Evolutionary conservation across 2,113 vertebrate species (phyloP).

Genomic region (Heterotilapia buettikoferi): DNA sequence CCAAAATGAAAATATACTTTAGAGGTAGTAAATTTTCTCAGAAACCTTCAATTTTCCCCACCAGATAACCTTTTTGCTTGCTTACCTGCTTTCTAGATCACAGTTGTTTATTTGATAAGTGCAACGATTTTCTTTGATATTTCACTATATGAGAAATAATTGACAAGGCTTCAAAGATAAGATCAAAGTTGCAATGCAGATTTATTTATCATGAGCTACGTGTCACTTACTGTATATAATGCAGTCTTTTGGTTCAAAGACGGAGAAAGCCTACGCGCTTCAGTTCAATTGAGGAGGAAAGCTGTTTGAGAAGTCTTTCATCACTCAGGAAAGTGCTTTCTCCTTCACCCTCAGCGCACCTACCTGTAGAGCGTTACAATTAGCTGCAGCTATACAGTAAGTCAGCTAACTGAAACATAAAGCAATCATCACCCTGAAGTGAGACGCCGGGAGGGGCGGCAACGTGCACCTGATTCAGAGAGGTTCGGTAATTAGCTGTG

Average conservation of each 20-base stretch:
- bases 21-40: neutral
- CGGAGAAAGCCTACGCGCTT: neutral
- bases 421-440: constrained; percentile 31
- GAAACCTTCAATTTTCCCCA: neutral
- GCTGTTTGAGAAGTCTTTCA: constrained; percentile 15
- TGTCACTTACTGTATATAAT: neutral
- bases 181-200: neutral
- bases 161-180: neutral
- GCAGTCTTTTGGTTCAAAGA: neutral
- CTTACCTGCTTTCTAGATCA: neutral
- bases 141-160: neutral
- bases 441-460: constrained; percentile 1
- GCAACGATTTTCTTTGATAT: neutral
- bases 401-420: constrained; percentile 11
- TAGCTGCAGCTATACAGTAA: neutral
- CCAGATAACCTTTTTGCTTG: neutral
- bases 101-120: neutral
- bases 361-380: constrained; percentile 29
- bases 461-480: constrained; percentile 25
- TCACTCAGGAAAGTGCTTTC: neutral
- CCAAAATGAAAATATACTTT: neutral
- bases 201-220: neutral
- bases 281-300: neutral
- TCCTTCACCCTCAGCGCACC: constrained; percentile 13
- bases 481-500: constrained; percentile 60